These are phyloP conservation scores for Scomber scombrus DNA, from an alignment of 2,113 vertebrate species.

Conservation along the genomic window DNA sequence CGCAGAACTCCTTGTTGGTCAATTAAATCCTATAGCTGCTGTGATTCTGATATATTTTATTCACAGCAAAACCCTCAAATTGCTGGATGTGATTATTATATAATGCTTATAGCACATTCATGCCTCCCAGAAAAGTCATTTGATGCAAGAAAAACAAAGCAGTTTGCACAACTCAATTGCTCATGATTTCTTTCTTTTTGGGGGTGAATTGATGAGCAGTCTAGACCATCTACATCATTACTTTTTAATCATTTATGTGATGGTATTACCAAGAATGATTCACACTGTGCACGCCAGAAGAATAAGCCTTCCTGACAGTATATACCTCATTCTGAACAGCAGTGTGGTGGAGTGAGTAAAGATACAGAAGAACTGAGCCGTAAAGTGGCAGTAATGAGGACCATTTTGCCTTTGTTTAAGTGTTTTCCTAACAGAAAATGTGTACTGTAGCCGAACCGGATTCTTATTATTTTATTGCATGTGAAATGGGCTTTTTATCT, in stretches of 20 bases:
- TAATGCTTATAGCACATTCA: conserved; percentile 33
- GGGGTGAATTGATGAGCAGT: conserved; percentile 53
- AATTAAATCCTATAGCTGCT: conserved; percentile 48
- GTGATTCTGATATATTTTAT: conserved; percentile 51
- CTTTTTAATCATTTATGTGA: conserved; percentile 70
- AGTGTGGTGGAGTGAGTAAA: conserved; percentile 24
- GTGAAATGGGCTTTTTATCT: conserved; percentile 59
- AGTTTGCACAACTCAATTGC: conserved; percentile 52
- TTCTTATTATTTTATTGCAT: conserved; percentile 38
- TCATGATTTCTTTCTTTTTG: conserved; percentile 49
- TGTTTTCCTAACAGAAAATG: conserved; percentile 20
- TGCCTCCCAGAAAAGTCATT: conserved; percentile 35
- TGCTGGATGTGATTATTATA: conserved; percentile 45
- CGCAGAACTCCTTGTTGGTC: conserved; percentile 26
- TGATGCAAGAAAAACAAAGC: conserved; percentile 53
- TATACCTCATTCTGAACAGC: conserved; percentile 22
- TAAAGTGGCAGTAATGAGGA: conserved; percentile 29
- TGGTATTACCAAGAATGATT: conserved; percentile 64
- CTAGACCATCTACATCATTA: conserved; percentile 63
- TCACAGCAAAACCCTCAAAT: conserved; percentile 39
- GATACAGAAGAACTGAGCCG: background rate
- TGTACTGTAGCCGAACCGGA: conserved; percentile 20
- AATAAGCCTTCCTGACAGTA: conserved; percentile 34
- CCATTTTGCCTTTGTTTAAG: conserved; percentile 7
- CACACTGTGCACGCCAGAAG: conserved; percentile 27